Percentiles rank a stretch among this genome's conserved stretches.
These are phyloP conservation scores for Pegoplata infirma DNA, from an alignment of 2,888 invertebrate species.

Conservation along the genomic window DNA sequence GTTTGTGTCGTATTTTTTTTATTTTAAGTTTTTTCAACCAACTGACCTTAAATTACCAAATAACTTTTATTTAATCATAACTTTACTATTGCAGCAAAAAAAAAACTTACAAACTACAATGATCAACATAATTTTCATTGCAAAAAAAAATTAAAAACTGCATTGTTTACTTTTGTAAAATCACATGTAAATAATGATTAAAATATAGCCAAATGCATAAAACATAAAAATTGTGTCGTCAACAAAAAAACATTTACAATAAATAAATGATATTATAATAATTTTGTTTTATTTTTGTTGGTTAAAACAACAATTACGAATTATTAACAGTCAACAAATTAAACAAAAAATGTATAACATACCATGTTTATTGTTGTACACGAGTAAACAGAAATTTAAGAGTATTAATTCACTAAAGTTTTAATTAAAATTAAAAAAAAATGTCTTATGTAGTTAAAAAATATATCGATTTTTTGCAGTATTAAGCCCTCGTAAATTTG, in stretches of 20 bases:
- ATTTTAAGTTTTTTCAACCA: neutral
- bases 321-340: conserved; percentile 42
- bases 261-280: conserved; percentile 17
- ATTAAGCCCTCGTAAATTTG: too few relatives aligned
- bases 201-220: conserved; percentile 38
- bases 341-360: conserved; percentile 13
- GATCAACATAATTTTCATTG: conserved; percentile 8
- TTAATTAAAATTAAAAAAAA: too few relatives aligned
- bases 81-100: conserved; percentile 3
- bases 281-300: conserved; percentile 5
- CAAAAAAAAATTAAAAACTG: conserved; percentile 25
- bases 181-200: conserved; percentile 57
- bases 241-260: conserved; percentile 32
- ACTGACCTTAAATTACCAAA: neutral
- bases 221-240: conserved; percentile 25
- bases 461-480: too few relatives aligned
- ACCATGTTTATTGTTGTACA: conserved; percentile 16
- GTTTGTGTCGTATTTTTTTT: too few relatives aligned
- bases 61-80: neutral
- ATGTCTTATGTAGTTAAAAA: too few relatives aligned
- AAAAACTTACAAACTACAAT: conserved; percentile 5
- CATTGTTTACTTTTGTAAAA: conserved; percentile 61
- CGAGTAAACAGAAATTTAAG: neutral
- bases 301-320: conserved; percentile 41
- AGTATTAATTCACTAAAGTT: neutral